A percentile compares a stretch with the other conserved stretches of the same genome.
phyloP scores from a whole-genome alignment of 2,797 vertebrate genomes.

The Xerus rutilus region DNA sequence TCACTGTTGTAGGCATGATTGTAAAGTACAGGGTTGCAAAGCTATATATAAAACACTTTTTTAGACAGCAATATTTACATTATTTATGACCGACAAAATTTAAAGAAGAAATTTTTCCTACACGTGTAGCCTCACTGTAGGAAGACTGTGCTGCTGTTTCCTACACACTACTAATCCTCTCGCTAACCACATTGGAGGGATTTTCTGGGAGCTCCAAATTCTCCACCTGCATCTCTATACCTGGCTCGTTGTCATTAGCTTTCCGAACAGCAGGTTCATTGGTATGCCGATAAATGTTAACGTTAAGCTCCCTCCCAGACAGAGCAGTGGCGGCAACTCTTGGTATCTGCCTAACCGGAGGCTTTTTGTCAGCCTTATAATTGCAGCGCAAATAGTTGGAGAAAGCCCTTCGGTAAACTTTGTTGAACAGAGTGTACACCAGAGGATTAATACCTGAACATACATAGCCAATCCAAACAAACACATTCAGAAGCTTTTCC shows the following conservation, averaged over 20 bases:
- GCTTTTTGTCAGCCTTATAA: constrained; percentile 89
- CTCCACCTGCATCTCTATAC: constrained; percentile 90
- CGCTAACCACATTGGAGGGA: constrained; percentile 91
- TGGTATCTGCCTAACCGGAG: constrained; percentile 85
- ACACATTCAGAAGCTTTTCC: constrained; percentile 96
- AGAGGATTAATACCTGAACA: constrained; percentile 98
- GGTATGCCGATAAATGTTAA: constrained; percentile 91
- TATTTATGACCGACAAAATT: constrained; percentile 80
- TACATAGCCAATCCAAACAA: constrained; percentile 99
- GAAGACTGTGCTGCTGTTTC: constrained; percentile 43
- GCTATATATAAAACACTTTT: constrained; percentile 85
- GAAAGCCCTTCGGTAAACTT: constrained; percentile 97
- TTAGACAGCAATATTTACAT: constrained; percentile 90
- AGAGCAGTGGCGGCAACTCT: constrained; percentile 81
- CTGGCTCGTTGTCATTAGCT: constrained; percentile 89
- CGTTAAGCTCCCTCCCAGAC: constrained; percentile 89
- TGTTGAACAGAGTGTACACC: constrained; percentile 99
- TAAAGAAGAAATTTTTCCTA: constrained; percentile 73
- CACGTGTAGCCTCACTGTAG: constrained; percentile 64
- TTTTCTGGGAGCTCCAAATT: constrained; percentile 91
- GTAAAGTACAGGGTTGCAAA: constrained; percentile 88
- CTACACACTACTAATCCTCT: constrained; percentile 96
- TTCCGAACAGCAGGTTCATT: constrained; percentile 67
- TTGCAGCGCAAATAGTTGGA: constrained; percentile 96
- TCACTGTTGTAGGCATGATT: constrained; percentile 85